Conservation (phyloP, 2,888 invertebrate species). For the Slavum lentiscoides region DNA sequence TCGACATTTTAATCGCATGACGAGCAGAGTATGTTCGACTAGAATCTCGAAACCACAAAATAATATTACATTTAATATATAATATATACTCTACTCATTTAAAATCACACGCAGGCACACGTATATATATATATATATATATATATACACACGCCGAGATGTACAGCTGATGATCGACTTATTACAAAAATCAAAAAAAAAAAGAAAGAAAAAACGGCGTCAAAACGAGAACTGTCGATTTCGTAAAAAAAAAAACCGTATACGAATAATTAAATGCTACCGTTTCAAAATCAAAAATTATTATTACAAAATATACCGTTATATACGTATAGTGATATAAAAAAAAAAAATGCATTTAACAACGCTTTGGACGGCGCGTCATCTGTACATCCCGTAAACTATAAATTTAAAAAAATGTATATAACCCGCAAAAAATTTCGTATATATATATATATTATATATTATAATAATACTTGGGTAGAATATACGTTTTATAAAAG, state of each 20-base stretch:
- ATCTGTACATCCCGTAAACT: slow-evolving; percentile 27
- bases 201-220: too few species aligned
- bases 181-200: background rate
- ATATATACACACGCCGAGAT: background rate
- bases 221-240: background rate
- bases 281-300: too few species aligned
- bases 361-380: background rate
- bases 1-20: background rate
- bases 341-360: background rate
- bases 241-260: background rate
- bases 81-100: slow-evolving; percentile 7
- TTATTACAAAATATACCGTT: background rate
- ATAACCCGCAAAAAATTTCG: slow-evolving; percentile 40
- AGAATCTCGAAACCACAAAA: slow-evolving; percentile 33
- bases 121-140: background rate
- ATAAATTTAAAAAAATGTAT: slow-evolving; percentile 34
- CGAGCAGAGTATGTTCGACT: background rate
- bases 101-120: slow-evolving; percentile 37
- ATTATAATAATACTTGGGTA: background rate
- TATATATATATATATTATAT: background rate
- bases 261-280: too few species aligned
- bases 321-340: slow-evolving; percentile 29
- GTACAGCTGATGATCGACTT: slow-evolving; percentile 17
- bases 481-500: background rate
- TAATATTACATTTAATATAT: slow-evolving; percentile 6